Conservation (phyloP, 2,113 vertebrate genomes). For the Tinamus guttatus region DNA sequence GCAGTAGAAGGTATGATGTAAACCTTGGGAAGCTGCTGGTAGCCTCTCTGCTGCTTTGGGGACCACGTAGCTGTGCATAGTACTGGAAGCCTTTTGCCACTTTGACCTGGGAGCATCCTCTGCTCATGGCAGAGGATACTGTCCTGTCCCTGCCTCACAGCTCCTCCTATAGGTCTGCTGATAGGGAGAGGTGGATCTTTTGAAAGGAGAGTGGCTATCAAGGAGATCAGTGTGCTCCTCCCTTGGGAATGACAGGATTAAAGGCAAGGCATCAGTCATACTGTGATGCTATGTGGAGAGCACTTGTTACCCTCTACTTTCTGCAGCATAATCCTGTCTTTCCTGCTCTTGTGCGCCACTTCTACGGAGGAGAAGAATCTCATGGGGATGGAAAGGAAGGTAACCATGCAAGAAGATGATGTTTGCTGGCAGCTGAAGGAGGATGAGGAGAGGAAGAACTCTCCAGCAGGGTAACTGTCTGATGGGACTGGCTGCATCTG, state of each 20-base stretch:
- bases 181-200: neutral
- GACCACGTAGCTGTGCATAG: fast-evolving
- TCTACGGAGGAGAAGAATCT: neutral
- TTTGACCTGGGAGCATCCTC: neutral
- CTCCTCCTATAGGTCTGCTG: neutral
- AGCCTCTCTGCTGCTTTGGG: neutral
- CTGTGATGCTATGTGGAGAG: neutral
- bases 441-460: neutral
- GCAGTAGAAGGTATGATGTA: conserved; percentile 32
- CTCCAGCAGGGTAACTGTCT: neutral
- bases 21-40: neutral
- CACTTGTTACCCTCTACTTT: neutral
- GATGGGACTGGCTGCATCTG: neutral
- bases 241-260: neutral
- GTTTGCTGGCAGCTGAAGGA: neutral
- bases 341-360: neutral
- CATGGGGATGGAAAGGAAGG: neutral
- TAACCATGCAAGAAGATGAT: neutral
- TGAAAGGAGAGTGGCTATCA: neutral
- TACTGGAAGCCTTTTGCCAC: neutral
- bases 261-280: neutral
- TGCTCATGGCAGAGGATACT: neutral
- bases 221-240: neutral
- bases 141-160: neutral
- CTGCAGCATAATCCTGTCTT: neutral